Evolutionary conservation across 1,140 invertebrate species (phyloP), one percentile per base, ranked within the genome.

Genomic region (Venustaconcha ellipsiformis): DNA sequence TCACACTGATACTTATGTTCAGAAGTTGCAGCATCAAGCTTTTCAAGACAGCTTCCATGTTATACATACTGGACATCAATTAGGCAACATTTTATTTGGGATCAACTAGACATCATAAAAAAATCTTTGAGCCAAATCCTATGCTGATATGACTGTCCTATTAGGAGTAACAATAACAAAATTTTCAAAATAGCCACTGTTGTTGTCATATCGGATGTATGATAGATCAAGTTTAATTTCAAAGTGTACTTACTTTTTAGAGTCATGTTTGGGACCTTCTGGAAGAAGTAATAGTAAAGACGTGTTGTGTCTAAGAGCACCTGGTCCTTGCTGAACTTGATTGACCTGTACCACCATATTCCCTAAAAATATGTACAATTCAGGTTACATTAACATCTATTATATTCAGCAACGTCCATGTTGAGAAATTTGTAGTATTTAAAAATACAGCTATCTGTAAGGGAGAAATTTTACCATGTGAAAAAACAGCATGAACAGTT

Each of bases 311-410:
- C 96, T 23, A 99, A 89, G 14, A 99, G 91, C 17, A 99, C 97
- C 92, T 97, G 95, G 88, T 98, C 97, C 81, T 96, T 96, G 80
- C 96, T 97, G 89, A 96, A 99, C 85, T 97, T 94, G 79, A 99
- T 99, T 67, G 97, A 98, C 76, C 95, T 94, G 89, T 99, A 98
- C 99, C 99, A 99, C 98, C 99, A 99, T 83, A 96, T 95, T 65
- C 97, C 97, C 92, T 92, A 83, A 56, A 84, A 78, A 58, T 70
- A 64, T 17, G 5, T 58, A 26, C 14, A 48, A 66, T 23, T 20
- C 4, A 0, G 1, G 4, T 30, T 66, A 6, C 30, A 66, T 6
- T 66, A 11, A 23, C 1, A 23, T 23, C 26, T 17, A 66, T 8
- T 6, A 20, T 20, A n/a, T 66, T 20, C 26, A 66, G 15, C n/a